Percentiles rank a stretch among this genome's conserved stretches.
These are phyloP conservation scores for Mamestra brassicae DNA, from an alignment of 2,888 invertebrate genomes.

Conservation along the genomic window DNA sequence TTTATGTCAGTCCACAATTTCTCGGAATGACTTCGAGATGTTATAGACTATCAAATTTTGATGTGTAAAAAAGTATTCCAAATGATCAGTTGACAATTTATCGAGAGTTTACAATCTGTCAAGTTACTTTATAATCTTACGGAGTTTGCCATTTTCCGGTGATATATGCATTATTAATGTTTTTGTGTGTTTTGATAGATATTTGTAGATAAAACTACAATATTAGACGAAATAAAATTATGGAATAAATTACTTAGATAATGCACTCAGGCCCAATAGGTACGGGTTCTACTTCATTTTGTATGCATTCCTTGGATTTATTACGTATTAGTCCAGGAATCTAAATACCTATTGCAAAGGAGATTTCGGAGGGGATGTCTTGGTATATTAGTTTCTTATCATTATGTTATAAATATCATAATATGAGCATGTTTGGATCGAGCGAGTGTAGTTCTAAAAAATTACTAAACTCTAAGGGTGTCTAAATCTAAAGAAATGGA, in stretches of 20 bases:
- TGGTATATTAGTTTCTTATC: slow-evolving; percentile 54
- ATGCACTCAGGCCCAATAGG: neutral
- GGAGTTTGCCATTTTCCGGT: too few relatives aligned
- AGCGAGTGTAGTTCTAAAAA: slow-evolving; percentile 53
- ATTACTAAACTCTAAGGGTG: slow-evolving; percentile 33
- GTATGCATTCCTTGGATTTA: neutral
- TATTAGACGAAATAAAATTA: neutral
- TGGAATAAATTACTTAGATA: neutral
- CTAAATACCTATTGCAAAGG: slow-evolving; percentile 16
- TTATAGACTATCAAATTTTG: too few relatives aligned
- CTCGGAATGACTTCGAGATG: too few relatives aligned
- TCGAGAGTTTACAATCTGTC: too few relatives aligned
- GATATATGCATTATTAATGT: too few relatives aligned
- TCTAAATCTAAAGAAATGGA: slow-evolving; percentile 52
- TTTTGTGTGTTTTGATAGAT: neutral
- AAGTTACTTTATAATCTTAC: too few relatives aligned
- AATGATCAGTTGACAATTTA: too few relatives aligned
- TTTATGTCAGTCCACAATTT: too few relatives aligned
- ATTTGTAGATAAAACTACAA: neutral
- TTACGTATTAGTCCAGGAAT: neutral
- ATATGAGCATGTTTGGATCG: slow-evolving; percentile 68
- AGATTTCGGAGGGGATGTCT: slow-evolving; percentile 28
- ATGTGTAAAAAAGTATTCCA: too few relatives aligned
- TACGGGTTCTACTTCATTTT: neutral
- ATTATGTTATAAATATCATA: slow-evolving; percentile 59